Conservation (phyloP, 2,888 invertebrate species). For the Limnephilus rhombicus region DNA sequence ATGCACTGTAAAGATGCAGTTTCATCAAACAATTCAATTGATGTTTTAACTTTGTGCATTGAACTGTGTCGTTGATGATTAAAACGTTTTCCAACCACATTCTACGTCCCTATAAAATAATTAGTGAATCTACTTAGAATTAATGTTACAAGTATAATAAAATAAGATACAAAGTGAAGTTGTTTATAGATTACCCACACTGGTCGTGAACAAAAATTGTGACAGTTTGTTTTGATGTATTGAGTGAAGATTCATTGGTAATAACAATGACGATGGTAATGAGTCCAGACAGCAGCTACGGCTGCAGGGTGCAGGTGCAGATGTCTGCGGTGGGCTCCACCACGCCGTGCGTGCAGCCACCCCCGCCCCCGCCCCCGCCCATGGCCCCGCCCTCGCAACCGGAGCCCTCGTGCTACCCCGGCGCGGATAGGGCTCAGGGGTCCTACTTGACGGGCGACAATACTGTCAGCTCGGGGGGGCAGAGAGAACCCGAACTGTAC, state of each 20-base stretch:
- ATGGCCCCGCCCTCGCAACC: slow-evolving; percentile 42
- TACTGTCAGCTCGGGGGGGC: slow-evolving; percentile 71
- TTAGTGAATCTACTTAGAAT: background rate
- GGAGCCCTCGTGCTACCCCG: slow-evolving; percentile 47
- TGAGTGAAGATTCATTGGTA: slow-evolving; percentile 45
- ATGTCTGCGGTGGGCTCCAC: slow-evolving; percentile 75
- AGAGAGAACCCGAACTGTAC: slow-evolving; percentile 83
- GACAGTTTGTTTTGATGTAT: slow-evolving; percentile 19
- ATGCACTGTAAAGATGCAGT: slow-evolving; percentile 8
- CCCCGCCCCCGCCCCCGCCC: slow-evolving; percentile 44
- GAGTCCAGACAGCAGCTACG: slow-evolving; percentile 83
- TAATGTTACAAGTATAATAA: background rate
- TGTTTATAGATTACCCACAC: background rate
- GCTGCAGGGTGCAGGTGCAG: slow-evolving; percentile 77
- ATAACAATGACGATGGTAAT: slow-evolving; percentile 78
- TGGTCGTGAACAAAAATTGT: slow-evolving; percentile 36
- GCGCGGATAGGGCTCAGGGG: slow-evolving; percentile 40
- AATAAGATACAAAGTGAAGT: background rate
- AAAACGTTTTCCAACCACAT: background rate
- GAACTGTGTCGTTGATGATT: slow-evolving; percentile 4
- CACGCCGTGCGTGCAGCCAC: slow-evolving; percentile 69
- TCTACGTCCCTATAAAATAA: background rate
- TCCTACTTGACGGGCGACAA: slow-evolving; percentile 66
- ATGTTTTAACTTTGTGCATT: background rate
- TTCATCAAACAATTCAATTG: slow-evolving; percentile 8